A percentile compares a stretch with the other conserved stretches of the same genome.
phyloP scores from a whole-genome alignment of 1,140 invertebrate species.

The Goniozus legneri region DNA sequence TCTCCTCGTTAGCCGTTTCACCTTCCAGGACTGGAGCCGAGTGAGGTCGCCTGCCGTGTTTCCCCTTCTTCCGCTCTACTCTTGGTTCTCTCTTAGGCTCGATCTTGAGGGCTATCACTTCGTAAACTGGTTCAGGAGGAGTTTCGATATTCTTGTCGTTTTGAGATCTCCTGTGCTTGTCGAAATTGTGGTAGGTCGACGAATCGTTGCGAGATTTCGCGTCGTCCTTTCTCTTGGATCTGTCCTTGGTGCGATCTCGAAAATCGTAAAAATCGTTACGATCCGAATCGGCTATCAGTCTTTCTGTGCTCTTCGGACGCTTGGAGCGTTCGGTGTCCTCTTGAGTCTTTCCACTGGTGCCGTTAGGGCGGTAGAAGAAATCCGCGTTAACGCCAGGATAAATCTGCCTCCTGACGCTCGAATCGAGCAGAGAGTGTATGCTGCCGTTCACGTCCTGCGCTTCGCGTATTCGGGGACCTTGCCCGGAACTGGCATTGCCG shows the following conservation, averaged over 20 bases:
- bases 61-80: conserved; percentile 28
- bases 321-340: conserved; percentile 26
- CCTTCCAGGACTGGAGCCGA: conserved; percentile 45
- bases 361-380: conserved; percentile 39
- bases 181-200: conserved; percentile 9
- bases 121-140: conserved; percentile 39
- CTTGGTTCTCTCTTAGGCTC: conserved; percentile 31
- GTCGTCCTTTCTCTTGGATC: conserved; percentile 18
- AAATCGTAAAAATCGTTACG: conserved; percentile 32
- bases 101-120: conserved; percentile 38
- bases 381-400: conserved; percentile 25
- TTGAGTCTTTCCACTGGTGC: conserved; percentile 22
- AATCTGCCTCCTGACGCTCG: conserved; percentile 22
- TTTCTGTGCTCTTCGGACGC: conserved; percentile 44
- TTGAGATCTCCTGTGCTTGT: conserved; percentile 14
- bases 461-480: conserved; percentile 15
- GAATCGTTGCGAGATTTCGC: not conserved
- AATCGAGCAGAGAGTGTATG: not conserved
- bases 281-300: conserved; percentile 35
- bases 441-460: conserved; percentile 22
- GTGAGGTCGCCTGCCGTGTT: conserved; percentile 38
- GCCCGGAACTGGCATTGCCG: conserved; percentile 16
- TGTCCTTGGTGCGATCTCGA: conserved; percentile 15
- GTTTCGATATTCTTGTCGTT: conserved; percentile 16
- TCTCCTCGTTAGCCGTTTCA: conserved; percentile 29